phyloP scores from a whole-genome alignment of 2,888 invertebrate genomes.

The Operophtera brumata region DNA sequence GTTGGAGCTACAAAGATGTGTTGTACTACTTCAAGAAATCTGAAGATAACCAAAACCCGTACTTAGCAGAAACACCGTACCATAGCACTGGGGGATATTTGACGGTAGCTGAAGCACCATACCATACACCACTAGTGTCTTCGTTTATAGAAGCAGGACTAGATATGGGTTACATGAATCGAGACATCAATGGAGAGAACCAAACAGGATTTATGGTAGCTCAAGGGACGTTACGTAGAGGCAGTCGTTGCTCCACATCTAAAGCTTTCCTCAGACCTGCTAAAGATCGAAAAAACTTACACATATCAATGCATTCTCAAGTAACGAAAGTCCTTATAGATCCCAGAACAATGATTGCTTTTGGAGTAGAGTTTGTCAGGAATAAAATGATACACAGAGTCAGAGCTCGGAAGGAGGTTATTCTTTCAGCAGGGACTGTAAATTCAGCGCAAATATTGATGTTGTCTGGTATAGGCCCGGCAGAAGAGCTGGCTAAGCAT shows the following conservation, averaged over 20 bases:
- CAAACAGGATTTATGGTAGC: slow-evolving; percentile 95
- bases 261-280: slow-evolving; percentile 93
- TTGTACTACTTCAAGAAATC: slow-evolving; percentile 94
- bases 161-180: slow-evolving; percentile 91
- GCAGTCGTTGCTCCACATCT: slow-evolving; percentile 92
- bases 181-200: slow-evolving; percentile 92
- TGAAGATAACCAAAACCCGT: slow-evolving; percentile 94
- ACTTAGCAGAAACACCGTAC: slow-evolving; percentile 88
- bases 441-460: slow-evolving; percentile 96
- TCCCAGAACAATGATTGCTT: slow-evolving; percentile 86
- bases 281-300: slow-evolving; percentile 88
- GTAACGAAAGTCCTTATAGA: slow-evolving; percentile 88
- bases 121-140: slow-evolving; percentile 90
- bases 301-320: slow-evolving; percentile 91
- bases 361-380: slow-evolving; percentile 90
- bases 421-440: slow-evolving; percentile 94
- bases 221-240: slow-evolving; percentile 88
- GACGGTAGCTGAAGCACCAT: slow-evolving; percentile 92
- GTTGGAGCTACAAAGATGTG: slow-evolving; percentile 92
- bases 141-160: slow-evolving; percentile 91
- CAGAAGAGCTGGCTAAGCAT: slow-evolving; percentile 85
- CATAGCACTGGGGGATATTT: slow-evolving; percentile 90
- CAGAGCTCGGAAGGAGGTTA: slow-evolving; percentile 91
- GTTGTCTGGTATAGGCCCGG: slow-evolving; percentile 93
- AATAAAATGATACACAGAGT: slow-evolving; percentile 87